Base-by-base conservation (phyloP, 2,888 invertebrate genomes). In the Oscheius sp. region DNA sequence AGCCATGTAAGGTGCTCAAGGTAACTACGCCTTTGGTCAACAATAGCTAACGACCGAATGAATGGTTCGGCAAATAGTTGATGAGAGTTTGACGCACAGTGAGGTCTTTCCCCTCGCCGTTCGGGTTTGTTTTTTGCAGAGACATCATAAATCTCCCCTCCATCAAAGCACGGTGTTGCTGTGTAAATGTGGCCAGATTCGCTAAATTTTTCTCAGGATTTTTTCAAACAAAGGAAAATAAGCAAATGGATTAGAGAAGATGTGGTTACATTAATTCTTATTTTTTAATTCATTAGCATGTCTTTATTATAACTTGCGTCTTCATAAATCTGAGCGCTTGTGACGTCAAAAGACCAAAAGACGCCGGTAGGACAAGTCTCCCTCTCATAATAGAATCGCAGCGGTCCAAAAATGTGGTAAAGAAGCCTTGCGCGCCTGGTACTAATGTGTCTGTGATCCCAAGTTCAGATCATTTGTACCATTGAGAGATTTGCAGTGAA, bases 261-360 rank as follows among this genome's bases (percentile, higher is more conserved):
- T n/a, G n/a, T n/a, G n/a, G n/a, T n/a, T n/a, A n/a, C n/a, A n/a
- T n/a, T n/a, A n/a, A n/a, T n/a, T n/a, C n/a, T n/a, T n/a, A n/a
- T n/a, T n/a, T n/a, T n/a, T n/a, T n/a, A n/a, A n/a, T 55, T 55
- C 25, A 12, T 55, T 27, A 55, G 12, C 13, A 55, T 55, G 18
- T 18, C 9, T 9, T 35, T 18, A 35, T 35, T n/a, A 43, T 18
- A 61, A 61, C 13, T 21, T 35, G 61, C 41, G 41, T 53, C 12
- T 35, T 35, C 59, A 59, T 12, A 41, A 41, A 41, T 53, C 35
- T 35, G 9, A 35, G 35, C 35, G 35, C 35, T 59, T 52, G 63
- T 71, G 71, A 71, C 71, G 71, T 71, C 53, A 56, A 59, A 49
- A 71, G 71, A 61, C 71, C 71, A 71, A 71, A 61, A 41, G 71